Evolutionary conservation across 2,113 vertebrate species (phyloP).

Genomic region (Syrmaticus mikado): DNA sequence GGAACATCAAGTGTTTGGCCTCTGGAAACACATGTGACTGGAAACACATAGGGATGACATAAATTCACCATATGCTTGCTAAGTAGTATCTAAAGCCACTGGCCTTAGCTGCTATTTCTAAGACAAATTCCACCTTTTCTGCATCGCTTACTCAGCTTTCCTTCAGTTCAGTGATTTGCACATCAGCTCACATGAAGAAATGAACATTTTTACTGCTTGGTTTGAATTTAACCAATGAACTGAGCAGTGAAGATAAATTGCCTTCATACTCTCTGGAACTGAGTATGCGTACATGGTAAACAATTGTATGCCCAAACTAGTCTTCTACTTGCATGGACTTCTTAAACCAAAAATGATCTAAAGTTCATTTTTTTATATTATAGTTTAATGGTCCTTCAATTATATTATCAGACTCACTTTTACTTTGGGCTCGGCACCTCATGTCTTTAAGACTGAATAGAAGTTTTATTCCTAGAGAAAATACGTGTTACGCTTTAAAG

Average conservation of each 20-base stretch:
- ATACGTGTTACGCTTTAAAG: neutral
- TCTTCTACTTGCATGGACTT: neutral
- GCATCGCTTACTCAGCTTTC: neutral
- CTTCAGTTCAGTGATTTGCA: neutral
- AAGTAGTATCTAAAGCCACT: neutral
- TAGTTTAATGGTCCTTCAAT: neutral
- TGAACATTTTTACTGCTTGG: constrained; percentile 15
- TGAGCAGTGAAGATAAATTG: neutral
- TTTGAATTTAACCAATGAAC: constrained; percentile 46
- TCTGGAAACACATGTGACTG: no score
- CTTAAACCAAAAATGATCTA: neutral
- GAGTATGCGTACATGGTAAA: neutral
- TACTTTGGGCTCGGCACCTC: neutral
- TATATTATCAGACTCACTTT: neutral
- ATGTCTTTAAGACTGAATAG: constrained; percentile 16
- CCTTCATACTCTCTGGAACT: neutral
- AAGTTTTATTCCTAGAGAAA: constrained; percentile 23
- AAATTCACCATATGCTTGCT: neutral
- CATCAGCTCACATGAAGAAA: neutral
- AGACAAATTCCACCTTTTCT: neutral
- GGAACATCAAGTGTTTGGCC: neutral
- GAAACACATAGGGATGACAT: neutral
- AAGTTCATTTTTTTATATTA: neutral
- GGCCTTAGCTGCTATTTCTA: neutral
- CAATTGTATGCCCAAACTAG: neutral